Evolutionary conservation across 2,797 vertebrate species (phyloP).

Genomic region (Poliocrania exsul): DNA sequence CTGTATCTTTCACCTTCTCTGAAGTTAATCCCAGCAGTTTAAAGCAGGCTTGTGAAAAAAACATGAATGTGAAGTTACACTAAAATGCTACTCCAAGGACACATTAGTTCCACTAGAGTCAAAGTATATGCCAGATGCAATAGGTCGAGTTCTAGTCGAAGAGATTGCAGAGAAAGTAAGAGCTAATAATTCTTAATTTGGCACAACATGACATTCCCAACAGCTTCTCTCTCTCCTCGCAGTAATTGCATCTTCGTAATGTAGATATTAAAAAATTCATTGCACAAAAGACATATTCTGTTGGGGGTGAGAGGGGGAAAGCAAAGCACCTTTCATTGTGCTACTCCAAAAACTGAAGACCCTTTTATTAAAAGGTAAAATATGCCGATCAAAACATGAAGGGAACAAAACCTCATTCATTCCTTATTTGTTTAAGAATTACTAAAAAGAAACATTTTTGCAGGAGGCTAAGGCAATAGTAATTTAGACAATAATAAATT

Average conservation of each 20-base stretch:
- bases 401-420: constrained; percentile 28
- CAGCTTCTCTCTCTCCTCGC: constrained; percentile 29
- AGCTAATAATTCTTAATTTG: constrained; percentile 61
- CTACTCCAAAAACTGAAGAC: not conserved
- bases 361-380: not conserved
- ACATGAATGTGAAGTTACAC: constrained; percentile 30
- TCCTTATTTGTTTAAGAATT: constrained; percentile 46
- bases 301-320: not conserved
- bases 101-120: constrained; percentile 59
- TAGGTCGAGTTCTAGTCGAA: constrained; percentile 15
- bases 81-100: constrained; percentile 55
- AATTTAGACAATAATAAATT: constrained; percentile 46
- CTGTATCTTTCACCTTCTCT: constrained; percentile 14
- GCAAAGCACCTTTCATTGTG: constrained; percentile 27
- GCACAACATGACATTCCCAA: constrained; percentile 38
- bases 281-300: not conserved
- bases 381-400: not conserved
- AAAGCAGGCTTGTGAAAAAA: constrained; percentile 37
- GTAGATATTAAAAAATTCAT: constrained; percentile 2
- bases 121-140: not conserved
- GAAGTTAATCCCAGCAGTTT: constrained; percentile 53
- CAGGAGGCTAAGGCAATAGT: constrained; percentile 3
- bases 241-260: not conserved
- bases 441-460: constrained; percentile 29
- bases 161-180: constrained; percentile 38